These are phyloP conservation scores for Glaucomys volans DNA, from an alignment of 2,113 vertebrate genomes.

Conservation along the genomic window DNA sequence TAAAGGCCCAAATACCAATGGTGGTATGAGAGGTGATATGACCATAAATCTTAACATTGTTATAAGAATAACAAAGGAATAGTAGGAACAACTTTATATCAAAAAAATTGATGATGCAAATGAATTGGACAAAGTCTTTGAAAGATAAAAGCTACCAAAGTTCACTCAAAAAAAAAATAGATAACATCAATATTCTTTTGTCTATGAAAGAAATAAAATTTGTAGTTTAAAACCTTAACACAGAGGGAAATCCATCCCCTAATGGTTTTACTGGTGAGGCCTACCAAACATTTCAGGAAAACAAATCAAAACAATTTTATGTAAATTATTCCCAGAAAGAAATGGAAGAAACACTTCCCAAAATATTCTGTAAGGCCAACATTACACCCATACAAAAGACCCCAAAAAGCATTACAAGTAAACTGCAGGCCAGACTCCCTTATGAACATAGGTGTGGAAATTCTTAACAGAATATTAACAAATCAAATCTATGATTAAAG, in stretches of 20 bases:
- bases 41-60: background rate
- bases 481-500: background rate
- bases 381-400: background rate
- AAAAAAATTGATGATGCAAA: background rate
- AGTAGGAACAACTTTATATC: background rate
- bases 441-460: background rate
- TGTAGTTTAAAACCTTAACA: conserved; percentile 23
- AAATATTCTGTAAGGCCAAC: background rate
- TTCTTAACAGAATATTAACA: conserved; percentile 5
- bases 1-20: conserved; percentile 32
- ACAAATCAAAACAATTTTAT: background rate
- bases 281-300: background rate
- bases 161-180: conserved; percentile 33
- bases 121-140: conserved; percentile 30
- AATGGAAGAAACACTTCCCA: conserved; percentile 21
- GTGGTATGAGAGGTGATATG: background rate
- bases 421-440: background rate
- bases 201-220: conserved; percentile 3
- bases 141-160: conserved; percentile 11
- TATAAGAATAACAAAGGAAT: background rate
- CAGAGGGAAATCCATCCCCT: conserved; percentile 21
- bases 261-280: conserved; percentile 16
- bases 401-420: conserved; percentile 11
- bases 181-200: background rate
- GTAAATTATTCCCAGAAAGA: conserved; percentile 27